Percentiles rank a stretch among this genome's conserved stretches.
Conservation (phyloP, 2,888 invertebrate genomes). For the Hyppa rectilinea region DNA sequence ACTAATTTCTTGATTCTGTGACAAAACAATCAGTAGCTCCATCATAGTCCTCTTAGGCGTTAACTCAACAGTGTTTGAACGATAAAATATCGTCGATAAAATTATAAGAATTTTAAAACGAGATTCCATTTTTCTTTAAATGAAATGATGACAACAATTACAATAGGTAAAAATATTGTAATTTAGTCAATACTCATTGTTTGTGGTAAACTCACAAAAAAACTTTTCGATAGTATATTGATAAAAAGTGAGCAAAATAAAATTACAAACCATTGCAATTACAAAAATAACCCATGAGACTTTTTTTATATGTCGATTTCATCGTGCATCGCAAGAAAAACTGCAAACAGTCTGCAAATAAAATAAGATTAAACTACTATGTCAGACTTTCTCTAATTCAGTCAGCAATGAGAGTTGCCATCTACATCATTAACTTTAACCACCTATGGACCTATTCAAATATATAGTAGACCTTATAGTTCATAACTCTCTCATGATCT, state of each 20-base stretch:
- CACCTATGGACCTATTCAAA: neutral
- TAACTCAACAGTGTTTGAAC: neutral
- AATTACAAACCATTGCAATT: conserved; percentile 7
- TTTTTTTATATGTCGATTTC: neutral
- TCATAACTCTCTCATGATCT: neutral
- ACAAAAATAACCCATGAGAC: neutral
- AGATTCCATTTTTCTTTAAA: neutral
- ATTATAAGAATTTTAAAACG: neutral
- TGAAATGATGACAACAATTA: neutral
- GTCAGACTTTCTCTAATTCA: conserved; percentile 3
- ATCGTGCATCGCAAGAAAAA: neutral
- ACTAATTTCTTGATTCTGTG: neutral
- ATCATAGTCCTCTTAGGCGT: neutral
- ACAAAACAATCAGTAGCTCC: neutral
- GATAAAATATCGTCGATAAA: neutral
- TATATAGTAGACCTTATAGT: neutral
- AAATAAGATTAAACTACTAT: conserved; percentile 1
- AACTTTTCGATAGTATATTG: neutral
- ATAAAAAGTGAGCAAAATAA: neutral
- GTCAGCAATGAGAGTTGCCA: neutral
- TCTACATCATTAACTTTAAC: neutral
- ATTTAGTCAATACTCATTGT: neutral
- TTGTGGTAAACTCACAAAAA: neutral
- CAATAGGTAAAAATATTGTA: neutral
- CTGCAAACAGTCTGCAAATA: neutral